phyloP scores from a whole-genome alignment of 1,140 invertebrate species.

The Bactericera cockerelli region DNA sequence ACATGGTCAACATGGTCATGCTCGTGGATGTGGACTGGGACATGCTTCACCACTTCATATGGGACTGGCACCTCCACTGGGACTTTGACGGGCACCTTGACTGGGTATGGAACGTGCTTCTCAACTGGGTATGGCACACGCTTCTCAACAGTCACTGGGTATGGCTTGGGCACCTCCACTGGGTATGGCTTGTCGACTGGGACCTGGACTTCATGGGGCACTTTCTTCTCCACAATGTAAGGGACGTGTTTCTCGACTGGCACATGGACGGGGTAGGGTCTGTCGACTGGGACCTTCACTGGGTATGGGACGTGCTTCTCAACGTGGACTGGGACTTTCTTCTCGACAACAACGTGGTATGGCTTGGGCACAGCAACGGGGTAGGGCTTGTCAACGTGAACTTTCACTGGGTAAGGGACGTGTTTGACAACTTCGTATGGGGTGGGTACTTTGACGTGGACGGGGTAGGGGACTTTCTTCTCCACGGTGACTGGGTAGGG shows the following conservation, averaged over 20 bases:
- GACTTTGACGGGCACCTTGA: conserved; percentile 37
- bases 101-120: conserved; percentile 38
- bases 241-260: conserved; percentile 35
- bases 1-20: conserved; percentile 5
- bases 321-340: conserved; percentile 42
- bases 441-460: conserved; percentile 22
- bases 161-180: conserved; percentile 33
- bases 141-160: conserved; percentile 43
- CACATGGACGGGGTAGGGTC: conserved; percentile 41
- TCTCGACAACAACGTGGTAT: conserved; percentile 26
- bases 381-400: conserved; percentile 38
- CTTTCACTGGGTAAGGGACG: conserved; percentile 36
- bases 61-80: conserved; percentile 29
- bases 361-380: conserved; percentile 37
- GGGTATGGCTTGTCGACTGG: conserved; percentile 33
- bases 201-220: conserved; percentile 52
- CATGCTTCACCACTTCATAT: conserved; percentile 23
- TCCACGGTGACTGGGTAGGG: conserved; percentile 28
- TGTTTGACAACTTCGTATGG: conserved; percentile 23
- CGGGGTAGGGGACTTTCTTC: conserved; percentile 32
- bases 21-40: neutral
- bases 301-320: conserved; percentile 54
- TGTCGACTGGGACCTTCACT: conserved; percentile 50
- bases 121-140: conserved; percentile 60
- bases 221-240: conserved; percentile 38